A percentile compares a stretch with the other conserved stretches of the same genome.
These are phyloP conservation scores for Spisula subtruncata DNA, from an alignment of 2,888 invertebrate species.

Conservation along the genomic window DNA sequence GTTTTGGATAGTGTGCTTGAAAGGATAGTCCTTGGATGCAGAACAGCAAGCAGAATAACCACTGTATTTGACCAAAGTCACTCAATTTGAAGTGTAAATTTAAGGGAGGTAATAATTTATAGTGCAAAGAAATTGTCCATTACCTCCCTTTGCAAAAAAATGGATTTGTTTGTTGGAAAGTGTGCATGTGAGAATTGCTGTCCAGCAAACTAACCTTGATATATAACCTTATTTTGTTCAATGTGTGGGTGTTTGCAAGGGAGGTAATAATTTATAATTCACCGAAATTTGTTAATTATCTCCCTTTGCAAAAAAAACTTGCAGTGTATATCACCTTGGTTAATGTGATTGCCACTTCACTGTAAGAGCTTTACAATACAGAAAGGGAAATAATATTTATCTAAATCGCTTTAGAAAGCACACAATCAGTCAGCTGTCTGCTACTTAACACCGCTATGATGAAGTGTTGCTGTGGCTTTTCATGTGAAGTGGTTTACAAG, in stretches of 20 bases:
- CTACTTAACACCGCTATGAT: slow-evolving; percentile 5
- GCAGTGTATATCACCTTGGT: neutral
- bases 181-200: neutral
- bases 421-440: neutral
- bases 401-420: neutral
- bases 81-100: too few relatives aligned
- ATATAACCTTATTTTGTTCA: neutral
- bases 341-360: slow-evolving; percentile 9
- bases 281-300: neutral
- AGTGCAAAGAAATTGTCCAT: too few relatives aligned
- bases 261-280: neutral
- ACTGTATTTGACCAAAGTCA: too few relatives aligned
- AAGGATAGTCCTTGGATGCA: too few relatives aligned
- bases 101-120: too few relatives aligned
- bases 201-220: neutral
- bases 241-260: neutral
- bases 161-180: neutral
- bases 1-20: neutral
- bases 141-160: too few relatives aligned
- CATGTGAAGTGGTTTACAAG: slow-evolving; percentile 18
- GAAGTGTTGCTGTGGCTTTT: neutral
- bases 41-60: too few relatives aligned
- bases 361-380: neutral
- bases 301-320: neutral
- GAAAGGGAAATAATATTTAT: slow-evolving; percentile 18